Conservation (phyloP, 2,888 invertebrate genomes). For the Onchidella celtica region DNA sequence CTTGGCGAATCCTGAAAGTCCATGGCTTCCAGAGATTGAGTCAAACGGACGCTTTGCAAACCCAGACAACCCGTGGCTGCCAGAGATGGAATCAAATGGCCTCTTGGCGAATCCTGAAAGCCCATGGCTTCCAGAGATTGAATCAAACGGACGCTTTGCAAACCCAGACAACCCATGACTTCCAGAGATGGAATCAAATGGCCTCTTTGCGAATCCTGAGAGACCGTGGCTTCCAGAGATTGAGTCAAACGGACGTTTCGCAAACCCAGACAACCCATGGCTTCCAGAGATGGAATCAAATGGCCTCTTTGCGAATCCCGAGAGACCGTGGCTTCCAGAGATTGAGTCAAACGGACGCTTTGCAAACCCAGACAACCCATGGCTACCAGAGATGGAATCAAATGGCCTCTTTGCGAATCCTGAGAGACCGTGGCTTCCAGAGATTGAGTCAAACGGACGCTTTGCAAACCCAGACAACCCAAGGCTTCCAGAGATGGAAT, state of each 20-base stretch:
- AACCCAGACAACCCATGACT: conserved; percentile 50
- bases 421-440: conserved; percentile 33
- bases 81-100: conserved; percentile 49
- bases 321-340: conserved; percentile 42
- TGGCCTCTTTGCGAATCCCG: conserved; percentile 47
- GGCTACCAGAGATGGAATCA: conserved; percentile 49
- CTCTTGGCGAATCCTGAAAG: conserved; percentile 54
- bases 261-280: conserved; percentile 51
- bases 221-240: conserved; percentile 47
- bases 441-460: conserved; percentile 36
- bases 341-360: conserved; percentile 49
- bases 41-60: conserved; percentile 52
- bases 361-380: conserved; percentile 47
- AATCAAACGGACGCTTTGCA: conserved; percentile 48
- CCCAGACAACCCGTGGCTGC: conserved; percentile 45
- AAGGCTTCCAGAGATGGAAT: conserved; percentile 26
- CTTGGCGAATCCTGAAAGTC: conserved; percentile 52
- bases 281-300: conserved; percentile 42
- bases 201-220: conserved; percentile 51
- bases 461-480: conserved; percentile 44
- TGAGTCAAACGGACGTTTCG: conserved; percentile 51
- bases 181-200: conserved; percentile 49
- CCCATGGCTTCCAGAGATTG: conserved; percentile 43
- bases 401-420: conserved; percentile 48
- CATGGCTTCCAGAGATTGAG: conserved; percentile 43